phyloP scores from a whole-genome alignment of 1,140 invertebrate genomes.

The Thaumetopoea pityocampa region DNA sequence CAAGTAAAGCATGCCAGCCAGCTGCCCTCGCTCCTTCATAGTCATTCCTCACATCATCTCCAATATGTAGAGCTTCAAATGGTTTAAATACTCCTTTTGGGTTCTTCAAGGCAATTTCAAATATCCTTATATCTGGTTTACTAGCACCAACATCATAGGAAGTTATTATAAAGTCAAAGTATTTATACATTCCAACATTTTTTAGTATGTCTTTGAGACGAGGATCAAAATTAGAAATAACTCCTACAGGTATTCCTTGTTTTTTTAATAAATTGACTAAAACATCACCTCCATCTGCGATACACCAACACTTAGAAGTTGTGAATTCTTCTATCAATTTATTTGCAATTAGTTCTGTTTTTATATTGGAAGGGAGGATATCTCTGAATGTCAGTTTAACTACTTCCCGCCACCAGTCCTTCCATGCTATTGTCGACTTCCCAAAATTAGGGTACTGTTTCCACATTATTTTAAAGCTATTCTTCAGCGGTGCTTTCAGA shows the following conservation, averaged over 20 bases:
- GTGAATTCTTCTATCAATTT: constrained; percentile 82
- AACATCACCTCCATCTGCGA: constrained; percentile 79
- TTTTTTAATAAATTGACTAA: constrained; percentile 78
- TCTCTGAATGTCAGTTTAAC: constrained; percentile 81
- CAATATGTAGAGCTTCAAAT: constrained; percentile 86
- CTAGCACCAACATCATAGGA: constrained; percentile 84
- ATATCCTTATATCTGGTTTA: constrained; percentile 87
- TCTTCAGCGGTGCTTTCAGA: constrained; percentile 80
- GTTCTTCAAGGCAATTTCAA: constrained; percentile 80
- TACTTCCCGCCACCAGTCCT: constrained; percentile 88
- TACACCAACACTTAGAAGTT: constrained; percentile 83
- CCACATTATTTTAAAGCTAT: constrained; percentile 79
- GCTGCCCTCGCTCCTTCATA: constrained; percentile 84
- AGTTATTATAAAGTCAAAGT: constrained; percentile 88
- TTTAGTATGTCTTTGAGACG: constrained; percentile 82
- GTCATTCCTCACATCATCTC: constrained; percentile 85
- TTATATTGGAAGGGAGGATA: constrained; percentile 33
- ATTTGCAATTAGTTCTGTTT: constrained; percentile 70
- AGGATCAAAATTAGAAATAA: constrained; percentile 93
- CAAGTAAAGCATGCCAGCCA: constrained; percentile 84
- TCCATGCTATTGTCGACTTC: constrained; percentile 80
- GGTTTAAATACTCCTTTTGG: constrained; percentile 63
- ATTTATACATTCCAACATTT: constrained; percentile 79
- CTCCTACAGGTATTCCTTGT: constrained; percentile 78
- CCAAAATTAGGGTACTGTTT: constrained; percentile 89